Conservation (phyloP, 1,140 invertebrate genomes). For the Reticulitermes speratus region DNA sequence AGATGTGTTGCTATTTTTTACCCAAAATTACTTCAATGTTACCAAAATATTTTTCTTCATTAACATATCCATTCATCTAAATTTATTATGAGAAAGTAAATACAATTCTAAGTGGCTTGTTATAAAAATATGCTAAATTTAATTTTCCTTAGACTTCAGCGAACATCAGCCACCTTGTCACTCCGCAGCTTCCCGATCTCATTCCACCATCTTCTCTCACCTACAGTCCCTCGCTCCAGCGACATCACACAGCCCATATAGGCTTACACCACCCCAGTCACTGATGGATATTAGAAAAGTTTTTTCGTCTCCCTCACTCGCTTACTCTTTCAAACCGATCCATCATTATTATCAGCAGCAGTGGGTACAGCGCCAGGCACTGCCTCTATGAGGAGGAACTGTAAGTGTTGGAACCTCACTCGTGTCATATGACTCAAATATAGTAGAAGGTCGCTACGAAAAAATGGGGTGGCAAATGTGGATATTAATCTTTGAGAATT, state of each 20-base stretch:
- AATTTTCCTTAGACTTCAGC: not conserved
- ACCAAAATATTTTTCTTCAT: too few relatives aligned
- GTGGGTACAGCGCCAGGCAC: not conserved
- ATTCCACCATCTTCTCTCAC: not conserved
- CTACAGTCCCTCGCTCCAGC: not conserved
- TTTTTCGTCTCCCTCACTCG: not conserved
- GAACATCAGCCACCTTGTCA: not conserved
- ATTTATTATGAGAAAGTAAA: too few relatives aligned
- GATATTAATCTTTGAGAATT: not conserved
- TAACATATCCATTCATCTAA: too few relatives aligned
- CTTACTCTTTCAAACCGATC: slow-evolving; percentile 26
- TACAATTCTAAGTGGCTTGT: not conserved
- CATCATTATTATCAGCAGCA: slow-evolving; percentile 33
- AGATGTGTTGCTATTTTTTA: too few relatives aligned
- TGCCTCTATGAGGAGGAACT: slow-evolving; percentile 16
- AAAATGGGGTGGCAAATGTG: not conserved
- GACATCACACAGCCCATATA: not conserved
- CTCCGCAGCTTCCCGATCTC: not conserved
- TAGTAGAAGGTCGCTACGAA: too few relatives aligned
- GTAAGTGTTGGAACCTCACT: slow-evolving; percentile 9
- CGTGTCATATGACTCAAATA: not conserved
- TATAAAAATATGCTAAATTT: not conserved
- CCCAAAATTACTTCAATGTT: too few relatives aligned
- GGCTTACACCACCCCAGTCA: not conserved
- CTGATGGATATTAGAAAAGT: slow-evolving; percentile 19